phyloP scores from a whole-genome alignment of 1,140 invertebrate genomes.

The Acromyrmex charruanus region DNA sequence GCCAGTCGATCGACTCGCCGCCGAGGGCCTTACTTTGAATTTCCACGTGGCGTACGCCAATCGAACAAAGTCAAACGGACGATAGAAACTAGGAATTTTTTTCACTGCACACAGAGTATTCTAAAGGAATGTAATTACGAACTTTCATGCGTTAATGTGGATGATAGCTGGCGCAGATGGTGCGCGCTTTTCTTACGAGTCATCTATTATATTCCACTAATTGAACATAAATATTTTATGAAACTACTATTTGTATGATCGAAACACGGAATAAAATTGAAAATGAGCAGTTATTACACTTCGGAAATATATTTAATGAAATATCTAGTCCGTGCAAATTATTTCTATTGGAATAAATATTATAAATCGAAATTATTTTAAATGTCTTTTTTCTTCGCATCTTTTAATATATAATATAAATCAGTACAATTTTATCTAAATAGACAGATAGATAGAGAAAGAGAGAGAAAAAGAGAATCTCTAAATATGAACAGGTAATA shows the following conservation, averaged over 20 bases:
- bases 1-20: constrained; percentile 8
- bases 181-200: not conserved
- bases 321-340: not conserved
- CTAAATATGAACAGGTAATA: not conserved
- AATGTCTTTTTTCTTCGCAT: not conserved
- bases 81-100: constrained; percentile 37
- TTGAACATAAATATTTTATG: constrained; percentile 30
- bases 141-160: constrained; percentile 33
- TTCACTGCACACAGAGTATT: not conserved
- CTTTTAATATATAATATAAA: not conserved
- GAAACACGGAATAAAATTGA: not conserved
- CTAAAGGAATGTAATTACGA: constrained; percentile 49
- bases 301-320: constrained; percentile 4
- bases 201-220: not conserved
- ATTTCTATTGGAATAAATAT: not conserved
- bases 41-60: constrained; percentile 10
- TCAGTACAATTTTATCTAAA: not conserved
- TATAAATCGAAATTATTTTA: not conserved
- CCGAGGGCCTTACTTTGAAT: constrained; percentile 25
- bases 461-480: not conserved
- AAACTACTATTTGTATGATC: not conserved
- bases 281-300: not conserved
- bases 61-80: not conserved
- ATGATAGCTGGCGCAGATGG: not conserved
- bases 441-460: no score